Conservation (phyloP, 1,140 invertebrate species). For the Panagrolaimus sp. region DNA sequence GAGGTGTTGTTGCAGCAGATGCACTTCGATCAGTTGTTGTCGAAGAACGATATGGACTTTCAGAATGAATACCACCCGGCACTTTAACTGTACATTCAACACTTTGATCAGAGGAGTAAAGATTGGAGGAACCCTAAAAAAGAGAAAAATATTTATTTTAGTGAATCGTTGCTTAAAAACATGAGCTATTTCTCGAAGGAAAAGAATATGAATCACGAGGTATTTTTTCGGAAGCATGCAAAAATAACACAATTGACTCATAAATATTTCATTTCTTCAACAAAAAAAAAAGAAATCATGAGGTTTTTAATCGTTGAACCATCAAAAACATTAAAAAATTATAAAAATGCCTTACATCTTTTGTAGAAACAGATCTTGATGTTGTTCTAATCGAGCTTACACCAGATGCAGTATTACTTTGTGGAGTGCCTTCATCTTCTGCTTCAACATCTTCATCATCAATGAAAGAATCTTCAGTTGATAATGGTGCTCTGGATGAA, state of each 20-base stretch:
- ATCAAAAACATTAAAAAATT: neutral
- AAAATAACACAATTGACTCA: neutral
- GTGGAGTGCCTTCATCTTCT: neutral
- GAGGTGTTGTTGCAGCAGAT: neutral
- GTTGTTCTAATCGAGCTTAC: conserved; percentile 31
- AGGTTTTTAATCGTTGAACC: neutral
- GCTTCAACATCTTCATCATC: neutral
- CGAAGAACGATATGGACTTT: neutral
- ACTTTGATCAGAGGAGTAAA: conserved; percentile 36
- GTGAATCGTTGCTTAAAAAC: neutral
- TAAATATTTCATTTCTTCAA: conserved; percentile 11
- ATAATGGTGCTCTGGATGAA: neutral
- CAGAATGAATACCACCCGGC: conserved; percentile 15
- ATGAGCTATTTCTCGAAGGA: conserved; percentile 2
- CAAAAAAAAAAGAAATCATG: conserved; percentile 16
- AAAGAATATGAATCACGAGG: conserved; percentile 5
- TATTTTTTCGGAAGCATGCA: neutral
- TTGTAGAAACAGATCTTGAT: conserved; percentile 35
- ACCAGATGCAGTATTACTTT: conserved; percentile 22
- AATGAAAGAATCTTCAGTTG: neutral
- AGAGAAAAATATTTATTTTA: neutral
- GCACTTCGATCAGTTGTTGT: neutral
- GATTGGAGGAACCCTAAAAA: conserved; percentile 29
- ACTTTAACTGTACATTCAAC: conserved; percentile 28
- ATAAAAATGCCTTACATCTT: conserved; percentile 25